Evolutionary conservation across 2,888 invertebrate genomes (phyloP), one percentile per base, ranked within the genome.

Genomic region (Entomobrya proxima): DNA sequence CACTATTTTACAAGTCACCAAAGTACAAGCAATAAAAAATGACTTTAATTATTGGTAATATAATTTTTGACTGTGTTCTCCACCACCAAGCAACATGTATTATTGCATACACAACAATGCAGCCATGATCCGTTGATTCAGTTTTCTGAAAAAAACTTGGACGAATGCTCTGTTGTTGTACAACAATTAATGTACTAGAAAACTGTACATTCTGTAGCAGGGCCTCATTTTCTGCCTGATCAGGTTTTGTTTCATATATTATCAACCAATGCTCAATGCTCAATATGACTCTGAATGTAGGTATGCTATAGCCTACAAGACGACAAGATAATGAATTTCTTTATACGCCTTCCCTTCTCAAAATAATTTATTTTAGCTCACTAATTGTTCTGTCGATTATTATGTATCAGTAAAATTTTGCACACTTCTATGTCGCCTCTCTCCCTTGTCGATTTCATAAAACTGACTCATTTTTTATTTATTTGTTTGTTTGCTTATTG

Each of bases 11-110:
- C 37, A 67, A 35, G 69, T 69, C 79, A 35, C 37, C 15, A 52
- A 35, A 30, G 64, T 47, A 18, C 35, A 61, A 61, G 52, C 69
- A 69, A 79, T 52, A 79, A 79, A 67, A 52, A 6, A 21, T 52
- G 79, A 67, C 79, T 79, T 67, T 79, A 67, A 79, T 79, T 67
- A 67, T 67, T 67, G 37, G 64, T 21, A 67, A 21, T 67, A 67
- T 21, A n/a, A 58, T 35, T 37, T 64, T 35, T 40, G 11, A 21
- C 64, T 24, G 64, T 37, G 64, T 35, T 67, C 37, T 2, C 37
- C 11, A 37, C 37, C 64, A 35, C 37, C 55, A 55, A 3, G 13
- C 44, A 15, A 44, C 13, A 15, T 44, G 44, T 13, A 13, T 13
- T 44, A 44, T 44, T n/a, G 44, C 13, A 44, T 44, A 44, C 2